A percentile compares a stretch with the other conserved stretches of the same genome.
Conservation (phyloP, 2,888 invertebrate species). For the Dioctria linearis region DNA sequence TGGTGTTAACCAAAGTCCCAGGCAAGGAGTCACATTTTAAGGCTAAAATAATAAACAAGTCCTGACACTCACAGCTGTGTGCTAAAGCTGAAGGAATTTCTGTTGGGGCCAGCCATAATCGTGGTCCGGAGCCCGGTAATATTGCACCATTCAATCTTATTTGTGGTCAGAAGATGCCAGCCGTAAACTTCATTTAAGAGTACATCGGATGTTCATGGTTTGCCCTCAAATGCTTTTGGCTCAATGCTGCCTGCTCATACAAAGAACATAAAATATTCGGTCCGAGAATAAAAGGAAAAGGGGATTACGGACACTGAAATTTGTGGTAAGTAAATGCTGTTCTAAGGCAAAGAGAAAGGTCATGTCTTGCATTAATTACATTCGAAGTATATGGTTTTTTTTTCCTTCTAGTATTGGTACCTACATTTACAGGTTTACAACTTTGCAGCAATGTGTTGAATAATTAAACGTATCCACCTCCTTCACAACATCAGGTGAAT, state of each 20-base stretch:
- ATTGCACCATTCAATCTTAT: constrained; percentile 59
- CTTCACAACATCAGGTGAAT: constrained; percentile 13
- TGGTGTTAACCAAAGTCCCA: constrained; percentile 29
- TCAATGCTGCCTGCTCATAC: constrained; percentile 9
- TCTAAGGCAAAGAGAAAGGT: background rate
- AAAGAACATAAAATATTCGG: constrained; percentile 48
- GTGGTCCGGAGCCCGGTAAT: constrained; percentile 53
- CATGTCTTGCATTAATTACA: constrained; percentile 47
- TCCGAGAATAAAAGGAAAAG: constrained; percentile 30
- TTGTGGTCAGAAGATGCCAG: constrained; percentile 58
- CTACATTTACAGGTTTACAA: constrained; percentile 35
- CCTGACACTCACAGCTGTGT: constrained; percentile 46
- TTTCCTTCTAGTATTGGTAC: constrained; percentile 5
- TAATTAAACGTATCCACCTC: constrained; percentile 16
- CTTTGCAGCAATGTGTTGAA: constrained; percentile 36
- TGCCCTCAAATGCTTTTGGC: constrained; percentile 44
- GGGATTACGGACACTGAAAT: constrained; percentile 48
- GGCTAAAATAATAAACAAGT: constrained; percentile 50
- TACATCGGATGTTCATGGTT: constrained; percentile 51
- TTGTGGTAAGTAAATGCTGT: constrained; percentile 46
- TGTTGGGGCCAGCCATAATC: constrained; percentile 42
- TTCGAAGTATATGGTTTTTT: constrained; percentile 2
- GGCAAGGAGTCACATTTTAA: constrained; percentile 48
- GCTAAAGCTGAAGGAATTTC: constrained; percentile 48
- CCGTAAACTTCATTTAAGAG: constrained; percentile 58